phyloP scores from a whole-genome alignment of 2,113 vertebrate species.

The Nothoprocta perdicaria region DNA sequence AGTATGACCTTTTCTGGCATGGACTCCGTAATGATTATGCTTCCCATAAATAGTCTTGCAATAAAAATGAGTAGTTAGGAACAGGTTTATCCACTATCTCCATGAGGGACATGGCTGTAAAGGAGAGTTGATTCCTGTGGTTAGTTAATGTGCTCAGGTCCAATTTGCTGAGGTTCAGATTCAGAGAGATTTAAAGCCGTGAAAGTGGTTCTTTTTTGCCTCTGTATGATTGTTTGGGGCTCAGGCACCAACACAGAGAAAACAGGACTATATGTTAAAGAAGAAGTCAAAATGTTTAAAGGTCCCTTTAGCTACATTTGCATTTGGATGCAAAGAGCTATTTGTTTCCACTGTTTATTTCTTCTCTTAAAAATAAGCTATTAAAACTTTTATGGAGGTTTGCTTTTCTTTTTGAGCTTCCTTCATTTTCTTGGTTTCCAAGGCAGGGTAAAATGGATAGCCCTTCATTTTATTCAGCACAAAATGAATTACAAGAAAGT shows the following conservation, averaged over 20 bases:
- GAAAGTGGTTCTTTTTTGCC: background rate
- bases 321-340: background rate
- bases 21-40: background rate
- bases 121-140: background rate
- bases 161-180: background rate
- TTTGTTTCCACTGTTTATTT: background rate
- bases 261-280: background rate
- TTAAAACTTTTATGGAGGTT: background rate
- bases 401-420: background rate
- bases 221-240: background rate
- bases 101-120: background rate
- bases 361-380: background rate
- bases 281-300: background rate
- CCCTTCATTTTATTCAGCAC: constrained; percentile 34
- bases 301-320: background rate
- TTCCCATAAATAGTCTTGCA: background rate
- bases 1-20: background rate
- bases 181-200: background rate
- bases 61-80: background rate
- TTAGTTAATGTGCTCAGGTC: background rate
- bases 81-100: background rate
- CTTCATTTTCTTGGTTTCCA: background rate
- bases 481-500: constrained; percentile 33
- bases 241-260: background rate
- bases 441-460: constrained; percentile 25